Evolutionary conservation across 2,113 vertebrate species (phyloP).

Genomic region (Pogonocichla stellata): DNA sequence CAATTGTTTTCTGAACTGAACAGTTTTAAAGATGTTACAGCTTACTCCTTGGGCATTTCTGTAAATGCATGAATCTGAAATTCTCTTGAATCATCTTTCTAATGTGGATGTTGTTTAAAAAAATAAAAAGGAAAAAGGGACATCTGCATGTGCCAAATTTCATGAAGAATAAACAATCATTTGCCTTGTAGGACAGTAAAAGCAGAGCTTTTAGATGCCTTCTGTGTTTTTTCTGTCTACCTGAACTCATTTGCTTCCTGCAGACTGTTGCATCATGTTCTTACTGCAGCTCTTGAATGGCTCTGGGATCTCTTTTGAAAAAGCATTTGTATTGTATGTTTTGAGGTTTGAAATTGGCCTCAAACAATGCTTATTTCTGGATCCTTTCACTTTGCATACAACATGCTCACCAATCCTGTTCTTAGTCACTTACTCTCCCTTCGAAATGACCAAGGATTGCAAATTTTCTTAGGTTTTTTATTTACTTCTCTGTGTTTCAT

Average conservation of each 20-base stretch:
- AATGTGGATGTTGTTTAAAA: not conserved
- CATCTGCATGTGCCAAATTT: not conserved
- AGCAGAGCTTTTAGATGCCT: not conserved
- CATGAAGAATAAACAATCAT: not conserved
- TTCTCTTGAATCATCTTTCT: not conserved
- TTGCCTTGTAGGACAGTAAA: not conserved
- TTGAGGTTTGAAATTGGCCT: not conserved
- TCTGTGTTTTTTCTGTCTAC: not conserved
- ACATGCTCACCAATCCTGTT: not conserved
- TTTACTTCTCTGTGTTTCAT: not conserved
- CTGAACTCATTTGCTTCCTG: not conserved
- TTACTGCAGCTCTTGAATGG: not conserved
- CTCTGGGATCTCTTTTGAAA: not conserved
- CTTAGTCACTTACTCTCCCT: not conserved
- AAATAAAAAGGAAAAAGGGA: not conserved
- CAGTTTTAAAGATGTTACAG: not conserved
- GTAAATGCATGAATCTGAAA: constrained; percentile 5
- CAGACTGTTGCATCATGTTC: not conserved
- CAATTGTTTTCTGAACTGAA: constrained; percentile 13
- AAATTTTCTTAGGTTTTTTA: not conserved
- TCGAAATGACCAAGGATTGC: not conserved
- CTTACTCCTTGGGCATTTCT: not conserved
- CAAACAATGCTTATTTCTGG: not conserved
- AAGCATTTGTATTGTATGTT: not conserved
- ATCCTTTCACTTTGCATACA: not conserved